These are phyloP conservation scores for Siniperca obscura DNA, from an alignment of 2,797 vertebrate species.

Conservation along the genomic window DNA sequence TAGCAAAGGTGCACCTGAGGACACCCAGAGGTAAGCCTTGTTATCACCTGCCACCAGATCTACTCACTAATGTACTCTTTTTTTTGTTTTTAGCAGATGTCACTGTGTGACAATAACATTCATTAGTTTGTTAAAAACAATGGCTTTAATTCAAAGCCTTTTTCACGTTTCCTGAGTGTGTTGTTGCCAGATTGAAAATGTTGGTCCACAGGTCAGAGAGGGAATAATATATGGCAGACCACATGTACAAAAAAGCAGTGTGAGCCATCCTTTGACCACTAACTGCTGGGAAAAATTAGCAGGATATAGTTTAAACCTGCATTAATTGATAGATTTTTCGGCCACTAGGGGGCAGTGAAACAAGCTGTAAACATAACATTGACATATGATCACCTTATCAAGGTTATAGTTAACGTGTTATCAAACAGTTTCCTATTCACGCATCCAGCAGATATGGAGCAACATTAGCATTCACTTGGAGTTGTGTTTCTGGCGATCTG, in stretches of 20 bases:
- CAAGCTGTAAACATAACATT: too few relatives aligned
- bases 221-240: background rate
- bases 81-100: background rate
- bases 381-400: too few relatives aligned
- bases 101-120: background rate
- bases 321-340: too few relatives aligned
- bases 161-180: background rate
- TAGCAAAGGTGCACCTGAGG: constrained; percentile 63
- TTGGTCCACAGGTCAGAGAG: background rate
- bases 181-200: background rate
- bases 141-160: background rate
- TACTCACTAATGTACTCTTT: background rate
- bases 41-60: background rate
- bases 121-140: background rate
- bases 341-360: too few relatives aligned
- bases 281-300: background rate
- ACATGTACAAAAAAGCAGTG: background rate
- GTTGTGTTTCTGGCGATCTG: background rate
- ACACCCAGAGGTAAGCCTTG: constrained; percentile 70
- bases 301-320: background rate
- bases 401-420: background rate
- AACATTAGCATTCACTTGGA: background rate
- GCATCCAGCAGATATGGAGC: background rate
- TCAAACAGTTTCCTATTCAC: background rate
- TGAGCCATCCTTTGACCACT: background rate